Evolutionary conservation across 2,888 invertebrate genomes (phyloP).

Genomic region (Litoditis marina): DNA sequence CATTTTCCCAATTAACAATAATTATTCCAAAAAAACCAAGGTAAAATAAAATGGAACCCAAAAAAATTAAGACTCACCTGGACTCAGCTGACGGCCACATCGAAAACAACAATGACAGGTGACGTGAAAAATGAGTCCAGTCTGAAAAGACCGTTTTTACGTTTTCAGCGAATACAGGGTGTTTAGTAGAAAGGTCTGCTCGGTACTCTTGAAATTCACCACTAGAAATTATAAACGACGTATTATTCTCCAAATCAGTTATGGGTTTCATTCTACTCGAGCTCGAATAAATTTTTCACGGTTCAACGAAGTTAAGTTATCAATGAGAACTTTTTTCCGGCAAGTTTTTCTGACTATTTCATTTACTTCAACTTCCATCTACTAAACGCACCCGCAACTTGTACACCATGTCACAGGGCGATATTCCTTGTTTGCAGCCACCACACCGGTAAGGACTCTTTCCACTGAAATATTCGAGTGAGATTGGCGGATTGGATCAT

Average conservation of each 20-base stretch:
- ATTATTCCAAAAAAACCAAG: no score
- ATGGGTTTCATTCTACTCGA: no score
- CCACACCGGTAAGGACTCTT: slow-evolving; percentile 50
- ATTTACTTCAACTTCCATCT: not conserved
- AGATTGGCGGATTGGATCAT: not conserved
- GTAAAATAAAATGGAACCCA: no score
- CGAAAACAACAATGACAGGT: slow-evolving; percentile 55
- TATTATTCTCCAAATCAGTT: not conserved
- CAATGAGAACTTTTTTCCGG: no score
- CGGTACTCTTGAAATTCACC: no score
- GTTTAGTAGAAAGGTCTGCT: no score
- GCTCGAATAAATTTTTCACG: no score
- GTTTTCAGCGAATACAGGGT: no score
- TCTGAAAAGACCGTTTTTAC: slow-evolving; percentile 25
- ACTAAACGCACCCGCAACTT: slow-evolving; percentile 42
- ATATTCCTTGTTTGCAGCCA: slow-evolving; percentile 53
- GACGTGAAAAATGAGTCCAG: slow-evolving; percentile 55
- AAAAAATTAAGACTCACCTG: no score
- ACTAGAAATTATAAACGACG: not conserved
- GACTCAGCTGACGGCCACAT: slow-evolving; percentile 48
- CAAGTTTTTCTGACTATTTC: no score
- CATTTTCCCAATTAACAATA: no score
- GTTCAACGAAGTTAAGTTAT: no score
- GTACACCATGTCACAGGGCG: slow-evolving; percentile 58
- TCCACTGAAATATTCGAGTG: slow-evolving; percentile 38